Evolutionary conservation across 1,140 invertebrate genomes (phyloP).

Genomic region (Druon quercuslanigerum): DNA sequence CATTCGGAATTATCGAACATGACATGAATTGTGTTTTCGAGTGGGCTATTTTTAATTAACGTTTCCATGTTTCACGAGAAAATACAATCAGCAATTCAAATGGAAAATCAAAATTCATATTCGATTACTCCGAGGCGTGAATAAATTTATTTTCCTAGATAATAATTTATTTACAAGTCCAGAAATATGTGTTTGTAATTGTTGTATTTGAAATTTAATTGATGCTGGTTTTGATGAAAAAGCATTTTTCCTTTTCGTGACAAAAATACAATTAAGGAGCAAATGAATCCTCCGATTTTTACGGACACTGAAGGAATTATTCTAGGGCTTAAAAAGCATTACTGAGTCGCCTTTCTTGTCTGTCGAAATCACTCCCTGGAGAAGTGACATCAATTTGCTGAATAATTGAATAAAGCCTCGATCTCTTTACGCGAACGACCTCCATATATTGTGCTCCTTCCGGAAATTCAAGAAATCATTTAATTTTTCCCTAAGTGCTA

Average conservation of each 20-base stretch:
- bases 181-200: no score
- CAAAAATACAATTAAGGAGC: neutral
- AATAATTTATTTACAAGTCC: no score
- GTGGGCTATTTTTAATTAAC: constrained; percentile 15
- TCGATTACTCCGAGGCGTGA: no score
- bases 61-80: neutral
- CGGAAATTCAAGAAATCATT: constrained; percentile 43
- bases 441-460: constrained; percentile 31
- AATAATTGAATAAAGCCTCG: constrained; percentile 42
- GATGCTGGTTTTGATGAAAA: no score
- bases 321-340: constrained; percentile 3
- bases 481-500: constrained; percentile 46
- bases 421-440: constrained; percentile 27
- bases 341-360: constrained; percentile 16
- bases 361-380: constrained; percentile 11
- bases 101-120: neutral
- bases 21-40: neutral
- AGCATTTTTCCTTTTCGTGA: neutral
- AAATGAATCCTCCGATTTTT: neutral
- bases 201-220: no score
- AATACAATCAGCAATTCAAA: neutral
- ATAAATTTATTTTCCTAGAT: no score
- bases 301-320: neutral
- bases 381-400: constrained; percentile 40
- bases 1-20: neutral